Conservation (phyloP, 1,140 invertebrate genomes). For the Neelides sp. region DNA sequence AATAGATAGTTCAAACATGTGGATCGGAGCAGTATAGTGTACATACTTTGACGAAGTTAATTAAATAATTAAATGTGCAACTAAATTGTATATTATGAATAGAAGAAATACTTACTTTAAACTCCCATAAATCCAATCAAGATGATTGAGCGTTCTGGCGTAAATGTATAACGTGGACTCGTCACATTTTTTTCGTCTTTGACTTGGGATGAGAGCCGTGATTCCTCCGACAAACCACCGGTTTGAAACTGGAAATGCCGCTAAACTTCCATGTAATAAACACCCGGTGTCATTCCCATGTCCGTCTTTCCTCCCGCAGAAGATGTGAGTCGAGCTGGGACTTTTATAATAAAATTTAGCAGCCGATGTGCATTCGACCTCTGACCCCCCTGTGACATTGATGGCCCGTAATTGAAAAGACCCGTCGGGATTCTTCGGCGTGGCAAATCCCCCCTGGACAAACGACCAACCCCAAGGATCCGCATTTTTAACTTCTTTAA, state of each 20-base stretch:
- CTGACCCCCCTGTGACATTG: background rate
- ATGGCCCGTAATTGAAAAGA: background rate
- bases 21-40: too few relatives aligned
- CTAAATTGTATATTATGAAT: too few relatives aligned
- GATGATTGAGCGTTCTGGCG: background rate
- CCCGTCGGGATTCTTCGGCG: background rate
- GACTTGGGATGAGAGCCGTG: slow-evolving; percentile 1
- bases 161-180: slow-evolving; percentile 1
- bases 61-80: too few relatives aligned
- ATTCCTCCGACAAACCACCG: slow-evolving; percentile 3
- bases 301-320: background rate
- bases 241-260: background rate
- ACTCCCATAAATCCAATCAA: slow-evolving; percentile 1
- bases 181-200: slow-evolving; percentile 1
- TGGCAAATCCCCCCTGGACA: slow-evolving; percentile 5
- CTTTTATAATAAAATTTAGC: slow-evolving; percentile 6
- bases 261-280: slow-evolving; percentile 9
- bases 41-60: too few relatives aligned
- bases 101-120: too few relatives aligned
- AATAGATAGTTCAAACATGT: too few relatives aligned
- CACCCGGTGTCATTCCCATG: background rate
- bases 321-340: background rate
- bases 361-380: slow-evolving; percentile 1
- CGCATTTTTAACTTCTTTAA: background rate
- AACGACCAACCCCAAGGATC: background rate